Percentiles rank a stretch among this genome's conserved stretches.
These are phyloP conservation scores for Spodoptera exigua DNA, from an alignment of 2,888 invertebrate species.

Conservation along the genomic window DNA sequence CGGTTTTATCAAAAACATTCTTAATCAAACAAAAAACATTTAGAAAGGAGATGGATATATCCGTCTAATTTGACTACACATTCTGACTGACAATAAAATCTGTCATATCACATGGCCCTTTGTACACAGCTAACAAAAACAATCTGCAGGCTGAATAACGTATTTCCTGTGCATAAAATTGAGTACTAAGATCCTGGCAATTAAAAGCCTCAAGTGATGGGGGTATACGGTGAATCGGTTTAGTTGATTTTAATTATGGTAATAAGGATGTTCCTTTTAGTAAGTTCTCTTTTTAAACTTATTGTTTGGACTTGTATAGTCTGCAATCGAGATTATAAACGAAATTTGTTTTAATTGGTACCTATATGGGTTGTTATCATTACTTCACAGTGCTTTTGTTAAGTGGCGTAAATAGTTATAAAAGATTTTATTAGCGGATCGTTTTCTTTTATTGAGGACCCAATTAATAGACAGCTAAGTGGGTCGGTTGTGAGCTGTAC, in stretches of 20 bases:
- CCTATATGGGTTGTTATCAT: constrained; percentile 36
- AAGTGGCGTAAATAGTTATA: constrained; percentile 34
- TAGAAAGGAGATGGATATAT: constrained; percentile 83
- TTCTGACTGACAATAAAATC: constrained; percentile 80
- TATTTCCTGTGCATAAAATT: constrained; percentile 78
- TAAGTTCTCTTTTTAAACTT: constrained; percentile 58
- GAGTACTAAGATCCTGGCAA: constrained; percentile 76
- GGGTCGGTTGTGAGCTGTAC: neutral
- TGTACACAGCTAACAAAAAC: constrained; percentile 80
- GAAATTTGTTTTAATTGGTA: constrained; percentile 55
- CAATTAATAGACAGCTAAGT: constrained; percentile 7
- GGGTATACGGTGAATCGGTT: constrained; percentile 78
- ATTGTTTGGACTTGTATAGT: constrained; percentile 60
- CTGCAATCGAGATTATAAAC: constrained; percentile 55
- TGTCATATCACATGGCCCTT: constrained; percentile 85
- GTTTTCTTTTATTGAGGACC: constrained; percentile 17
- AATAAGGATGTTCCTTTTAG: constrained; percentile 77
- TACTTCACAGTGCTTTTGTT: constrained; percentile 36
- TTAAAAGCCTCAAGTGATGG: constrained; percentile 78
- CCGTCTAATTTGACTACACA: constrained; percentile 86
- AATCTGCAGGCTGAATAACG: constrained; percentile 77
- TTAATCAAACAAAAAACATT: constrained; percentile 66
- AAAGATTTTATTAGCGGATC: constrained; percentile 22
- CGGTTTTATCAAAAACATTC: constrained; percentile 66
- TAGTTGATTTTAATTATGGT: constrained; percentile 78